Evolutionary conservation across 2,797 vertebrate species (phyloP).

Genomic region (Coregonus suidteri): DNA sequence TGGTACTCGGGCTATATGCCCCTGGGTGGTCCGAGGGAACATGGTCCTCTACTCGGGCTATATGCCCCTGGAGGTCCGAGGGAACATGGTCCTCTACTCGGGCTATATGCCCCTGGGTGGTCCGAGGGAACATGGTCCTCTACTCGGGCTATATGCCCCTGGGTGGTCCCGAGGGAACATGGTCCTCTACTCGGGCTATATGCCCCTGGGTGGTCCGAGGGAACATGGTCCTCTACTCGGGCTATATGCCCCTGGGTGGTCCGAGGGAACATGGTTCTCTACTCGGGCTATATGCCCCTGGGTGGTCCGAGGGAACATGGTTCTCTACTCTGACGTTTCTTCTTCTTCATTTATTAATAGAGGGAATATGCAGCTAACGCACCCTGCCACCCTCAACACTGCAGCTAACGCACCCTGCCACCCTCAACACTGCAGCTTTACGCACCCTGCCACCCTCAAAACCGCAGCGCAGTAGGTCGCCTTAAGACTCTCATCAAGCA

Average conservation of each 20-base stretch:
- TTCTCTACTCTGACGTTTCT: constrained; percentile 19
- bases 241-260: too few relatives aligned
- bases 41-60: constrained; percentile 25
- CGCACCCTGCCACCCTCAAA: too few relatives aligned
- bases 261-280: too few relatives aligned
- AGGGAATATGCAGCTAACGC: constrained; percentile 31
- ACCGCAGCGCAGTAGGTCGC: too few relatives aligned
- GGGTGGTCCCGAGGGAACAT: constrained; percentile 10
- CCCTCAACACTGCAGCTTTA: too few relatives aligned
- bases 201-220: background rate
- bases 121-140: constrained; percentile 22
- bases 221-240: constrained; percentile 28
- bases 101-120: too few relatives aligned
- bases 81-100: constrained; percentile 28
- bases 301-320: constrained; percentile 9
- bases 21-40: background rate
- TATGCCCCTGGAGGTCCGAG: too few relatives aligned
- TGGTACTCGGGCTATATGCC: too few relatives aligned
- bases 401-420: constrained; percentile 25
- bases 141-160: too few relatives aligned
- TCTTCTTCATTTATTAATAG: constrained; percentile 52
- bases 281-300: too few relatives aligned
- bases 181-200: constrained; percentile 23
- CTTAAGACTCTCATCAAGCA: background rate
- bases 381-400: constrained; percentile 12